These are phyloP conservation scores for Drosophila kanapiae DNA, from an alignment of 1,140 invertebrate species.

Conservation along the genomic window DNA sequence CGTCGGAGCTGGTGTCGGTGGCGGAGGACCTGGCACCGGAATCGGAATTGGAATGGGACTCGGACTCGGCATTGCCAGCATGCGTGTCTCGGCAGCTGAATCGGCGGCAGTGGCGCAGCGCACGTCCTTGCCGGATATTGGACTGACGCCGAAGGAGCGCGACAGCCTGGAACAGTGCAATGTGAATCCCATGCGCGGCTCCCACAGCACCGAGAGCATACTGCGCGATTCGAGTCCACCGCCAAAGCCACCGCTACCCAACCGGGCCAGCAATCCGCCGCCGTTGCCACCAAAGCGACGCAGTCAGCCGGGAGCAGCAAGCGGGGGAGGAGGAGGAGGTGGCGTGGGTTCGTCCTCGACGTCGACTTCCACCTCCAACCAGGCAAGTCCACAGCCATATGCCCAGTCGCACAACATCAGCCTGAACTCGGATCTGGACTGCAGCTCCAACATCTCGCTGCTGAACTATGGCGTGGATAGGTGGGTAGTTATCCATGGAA, in stretches of 20 bases:
- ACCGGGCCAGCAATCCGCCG: slow-evolving; percentile 87
- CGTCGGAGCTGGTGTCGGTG: background rate
- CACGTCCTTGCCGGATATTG: slow-evolving; percentile 91
- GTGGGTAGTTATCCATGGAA: slow-evolving; percentile 52
- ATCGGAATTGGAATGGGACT: slow-evolving; percentile 12
- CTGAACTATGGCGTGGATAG: slow-evolving; percentile 87
- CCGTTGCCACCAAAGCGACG: slow-evolving; percentile 92
- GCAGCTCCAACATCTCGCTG: slow-evolving; percentile 86
- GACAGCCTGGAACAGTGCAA: slow-evolving; percentile 84
- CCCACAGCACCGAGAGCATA: slow-evolving; percentile 90
- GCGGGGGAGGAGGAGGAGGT: background rate
- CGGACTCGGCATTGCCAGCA: slow-evolving; percentile 21
- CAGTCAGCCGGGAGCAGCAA: slow-evolving; percentile 83
- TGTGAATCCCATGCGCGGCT: slow-evolving; percentile 87
- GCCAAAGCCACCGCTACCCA: slow-evolving; percentile 94
- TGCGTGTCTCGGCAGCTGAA: slow-evolving; percentile 52
- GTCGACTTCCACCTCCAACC: slow-evolving; percentile 54
- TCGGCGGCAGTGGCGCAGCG: slow-evolving; percentile 84
- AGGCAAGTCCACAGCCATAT: slow-evolving; percentile 73
- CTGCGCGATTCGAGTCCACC: slow-evolving; percentile 88
- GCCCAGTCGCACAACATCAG: slow-evolving; percentile 74
- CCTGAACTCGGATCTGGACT: slow-evolving; percentile 85
- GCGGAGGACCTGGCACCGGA: slow-evolving; percentile 21
- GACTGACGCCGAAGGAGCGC: slow-evolving; percentile 89
- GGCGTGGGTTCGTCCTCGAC: slow-evolving; percentile 28